Conservation (phyloP, 2,113 vertebrate genomes). For the Myiagra hebetior region DNA sequence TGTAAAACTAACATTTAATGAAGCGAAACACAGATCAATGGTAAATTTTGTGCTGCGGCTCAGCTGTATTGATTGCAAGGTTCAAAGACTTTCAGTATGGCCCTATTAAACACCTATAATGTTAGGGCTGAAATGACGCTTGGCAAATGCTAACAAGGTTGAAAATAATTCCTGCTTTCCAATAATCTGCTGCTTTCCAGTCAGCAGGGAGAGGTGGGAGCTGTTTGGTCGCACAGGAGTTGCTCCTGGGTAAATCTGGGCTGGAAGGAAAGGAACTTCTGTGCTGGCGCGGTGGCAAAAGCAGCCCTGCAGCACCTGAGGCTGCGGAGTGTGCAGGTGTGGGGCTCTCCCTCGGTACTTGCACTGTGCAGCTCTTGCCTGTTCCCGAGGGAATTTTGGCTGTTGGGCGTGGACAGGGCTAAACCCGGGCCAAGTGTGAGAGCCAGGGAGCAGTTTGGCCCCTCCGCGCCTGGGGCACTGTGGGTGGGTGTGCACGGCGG, state of each 20-base stretch:
- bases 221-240: background rate
- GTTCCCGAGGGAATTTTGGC: background rate
- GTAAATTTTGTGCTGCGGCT: background rate
- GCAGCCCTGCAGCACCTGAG: background rate
- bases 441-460: fast-evolving
- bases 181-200: background rate
- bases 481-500: fast-evolving
- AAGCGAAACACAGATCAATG: conserved; percentile 11
- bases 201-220: background rate
- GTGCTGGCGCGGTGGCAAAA: background rate
- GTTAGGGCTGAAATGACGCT: background rate
- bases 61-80: conserved; percentile 2
- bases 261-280: background rate
- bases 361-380: fast-evolving
- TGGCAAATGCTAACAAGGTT: background rate
- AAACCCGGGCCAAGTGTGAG: background rate
- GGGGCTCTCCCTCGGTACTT: background rate
- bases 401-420: fast-evolving
- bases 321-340: background rate
- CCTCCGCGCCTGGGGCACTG: fast-evolving
- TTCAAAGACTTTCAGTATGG: background rate
- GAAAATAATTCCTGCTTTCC: background rate
- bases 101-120: background rate
- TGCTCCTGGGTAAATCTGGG: background rate
- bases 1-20: conserved; percentile 42